Conservation (phyloP, 2,797 vertebrate species). For the Myotis daubentonii region DNA sequence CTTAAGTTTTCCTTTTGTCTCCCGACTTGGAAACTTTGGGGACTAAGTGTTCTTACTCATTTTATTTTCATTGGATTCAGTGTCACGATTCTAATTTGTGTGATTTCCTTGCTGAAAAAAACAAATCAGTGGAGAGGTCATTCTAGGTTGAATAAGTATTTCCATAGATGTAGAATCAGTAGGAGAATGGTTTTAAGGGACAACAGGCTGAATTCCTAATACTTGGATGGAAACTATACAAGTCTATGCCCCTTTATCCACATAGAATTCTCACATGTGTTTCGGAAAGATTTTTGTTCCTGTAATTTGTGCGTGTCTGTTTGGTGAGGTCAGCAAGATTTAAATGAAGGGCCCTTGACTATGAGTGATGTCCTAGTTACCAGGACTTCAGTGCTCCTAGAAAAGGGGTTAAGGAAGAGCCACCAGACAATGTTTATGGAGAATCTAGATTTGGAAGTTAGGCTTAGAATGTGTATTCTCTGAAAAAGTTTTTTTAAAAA, state of each 20-base stretch:
- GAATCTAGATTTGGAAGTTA: conserved; percentile 32
- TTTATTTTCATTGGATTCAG: conserved; percentile 51
- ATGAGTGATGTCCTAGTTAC: conserved; percentile 42
- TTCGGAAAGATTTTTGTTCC: conserved; percentile 12
- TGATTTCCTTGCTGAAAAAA: conserved; percentile 34
- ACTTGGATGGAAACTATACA: background rate
- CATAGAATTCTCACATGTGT: conserved; percentile 21
- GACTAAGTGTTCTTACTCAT: background rate
- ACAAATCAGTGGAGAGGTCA: background rate
- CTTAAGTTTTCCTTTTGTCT: conserved; percentile 35
- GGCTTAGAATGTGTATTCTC: conserved; percentile 26
- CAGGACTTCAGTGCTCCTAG: background rate
- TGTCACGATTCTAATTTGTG: conserved; percentile 49
- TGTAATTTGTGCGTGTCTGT: background rate
- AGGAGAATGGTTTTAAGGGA: background rate
- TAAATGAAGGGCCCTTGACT: conserved; percentile 14
- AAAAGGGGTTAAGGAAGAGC: conserved; percentile 25
- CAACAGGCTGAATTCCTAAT: background rate
- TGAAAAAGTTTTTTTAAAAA: background rate
- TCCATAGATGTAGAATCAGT: background rate
- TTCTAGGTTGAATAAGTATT: conserved; percentile 34
- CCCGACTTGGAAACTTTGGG: conserved; percentile 15
- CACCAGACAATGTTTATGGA: background rate
- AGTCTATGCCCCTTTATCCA: background rate
- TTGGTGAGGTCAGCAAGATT: background rate